Evolutionary conservation across 2,113 vertebrate species (phyloP), one percentile per base, ranked within the genome.

Genomic region (Anas platyrhynchos): DNA sequence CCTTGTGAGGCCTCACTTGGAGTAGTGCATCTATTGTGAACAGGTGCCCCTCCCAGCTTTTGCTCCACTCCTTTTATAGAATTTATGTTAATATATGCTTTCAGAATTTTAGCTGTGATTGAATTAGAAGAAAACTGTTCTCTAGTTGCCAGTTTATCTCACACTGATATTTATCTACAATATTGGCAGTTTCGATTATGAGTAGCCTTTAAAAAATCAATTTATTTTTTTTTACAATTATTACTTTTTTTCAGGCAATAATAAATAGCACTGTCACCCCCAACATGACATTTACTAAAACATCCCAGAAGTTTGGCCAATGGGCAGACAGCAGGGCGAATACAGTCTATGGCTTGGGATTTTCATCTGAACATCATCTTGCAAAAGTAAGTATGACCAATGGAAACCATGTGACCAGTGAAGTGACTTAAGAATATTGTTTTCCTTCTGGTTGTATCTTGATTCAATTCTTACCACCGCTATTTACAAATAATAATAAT

Each of bases 301-400:
- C 44, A 46, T 46, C 44, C 18, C 44, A 46, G 44, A 46, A 46
- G 44, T 46, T 46, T 46, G 44, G 44, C 44, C 44, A 46, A 46
- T 46, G 44, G 44, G 44, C 44, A 20, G 44, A 46, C 44, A 46
- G 44, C 44, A 46, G 44, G 18, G 44, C 44, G 44, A 46, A 46
- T 46, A 46, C 44, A 46, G 44, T 46, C 18, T 46, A 46, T 46
- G 44, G 44, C 44, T 46, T 46, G 44, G 44, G 44, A 46, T 46
- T 46, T 46, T 46, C 44, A 46, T 46, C 44, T 46, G 44, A 46
- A 46, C 44, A 46, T 20, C 44, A 20, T 46, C 44, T 46, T 94
- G 98, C 98, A 58, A 99, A 99, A 98, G 99, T 99, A 97, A 98
- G 97, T 97, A 90, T 75, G 55, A 86, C 20, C 29, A 61, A 48